A percentile compares a stretch with the other conserved stretches of the same genome.
phyloP scores from a whole-genome alignment of 1,140 invertebrate genomes.

The Papilio helenus region DNA sequence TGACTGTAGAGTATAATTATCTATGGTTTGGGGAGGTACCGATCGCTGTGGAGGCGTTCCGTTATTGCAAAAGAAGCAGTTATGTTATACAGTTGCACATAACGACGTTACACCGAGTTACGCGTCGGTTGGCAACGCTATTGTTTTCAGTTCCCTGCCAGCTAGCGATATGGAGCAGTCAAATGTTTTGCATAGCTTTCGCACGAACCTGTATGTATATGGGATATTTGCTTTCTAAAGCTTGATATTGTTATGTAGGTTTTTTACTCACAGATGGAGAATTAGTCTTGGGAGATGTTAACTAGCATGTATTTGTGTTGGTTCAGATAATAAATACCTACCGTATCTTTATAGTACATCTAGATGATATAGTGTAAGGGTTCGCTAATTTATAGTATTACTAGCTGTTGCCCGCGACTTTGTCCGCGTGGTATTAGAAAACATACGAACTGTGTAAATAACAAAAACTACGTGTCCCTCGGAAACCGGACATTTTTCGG shows the following conservation, averaged over 20 bases:
- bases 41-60: constrained; percentile 49
- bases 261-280: too few species aligned
- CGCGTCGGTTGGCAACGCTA: constrained; percentile 46
- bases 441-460: too few species aligned
- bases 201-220: constrained; percentile 12
- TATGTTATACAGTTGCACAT: constrained; percentile 40
- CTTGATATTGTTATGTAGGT: not conserved
- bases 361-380: too few species aligned
- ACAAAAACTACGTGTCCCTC: too few species aligned
- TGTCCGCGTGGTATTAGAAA: too few species aligned
- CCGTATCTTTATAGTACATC: too few species aligned
- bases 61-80: constrained; percentile 57
- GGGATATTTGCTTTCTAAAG: not conserved
- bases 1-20: constrained; percentile 34
- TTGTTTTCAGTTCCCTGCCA: constrained; percentile 46
- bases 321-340: too few species aligned
- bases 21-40: constrained; percentile 37
- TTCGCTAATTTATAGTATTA: too few species aligned
- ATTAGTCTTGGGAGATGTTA: too few species aligned
- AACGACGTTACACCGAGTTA: constrained; percentile 50
- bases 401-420: too few species aligned
- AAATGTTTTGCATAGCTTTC: constrained; percentile 7
- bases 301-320: too few species aligned
- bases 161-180: constrained; percentile 51
- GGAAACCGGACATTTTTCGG: too few species aligned